These are phyloP conservation scores for Gobius niger DNA, from an alignment of 2,113 vertebrate genomes.

Conservation along the genomic window DNA sequence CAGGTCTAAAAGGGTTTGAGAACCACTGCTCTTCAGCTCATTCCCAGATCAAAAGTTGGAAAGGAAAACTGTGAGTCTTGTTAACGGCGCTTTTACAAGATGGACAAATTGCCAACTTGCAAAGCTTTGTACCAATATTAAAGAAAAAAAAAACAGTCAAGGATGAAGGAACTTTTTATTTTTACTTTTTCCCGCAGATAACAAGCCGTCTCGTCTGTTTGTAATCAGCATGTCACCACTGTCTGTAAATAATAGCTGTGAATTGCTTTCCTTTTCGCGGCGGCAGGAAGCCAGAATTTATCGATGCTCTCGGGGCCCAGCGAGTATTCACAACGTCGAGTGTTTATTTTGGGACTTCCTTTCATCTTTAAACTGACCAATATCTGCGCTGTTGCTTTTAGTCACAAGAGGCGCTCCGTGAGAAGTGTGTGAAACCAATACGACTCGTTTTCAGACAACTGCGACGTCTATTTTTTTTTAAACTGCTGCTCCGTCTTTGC, in stretches of 20 bases:
- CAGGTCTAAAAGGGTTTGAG: too few relatives aligned
- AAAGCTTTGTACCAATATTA: too few relatives aligned
- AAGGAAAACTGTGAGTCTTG: too few relatives aligned
- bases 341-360: slow-evolving; percentile 11
- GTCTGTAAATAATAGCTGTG: slow-evolving; percentile 24
- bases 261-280: slow-evolving; percentile 14
- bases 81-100: too few relatives aligned
- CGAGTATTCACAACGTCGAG: not conserved
- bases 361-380: not conserved
- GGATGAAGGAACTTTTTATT: not conserved
- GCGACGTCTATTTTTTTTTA: not conserved
- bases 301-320: not conserved
- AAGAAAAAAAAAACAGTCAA: not conserved
- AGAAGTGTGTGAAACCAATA: slow-evolving; percentile 15
- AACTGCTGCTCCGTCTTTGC: too few relatives aligned
- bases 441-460: not conserved
- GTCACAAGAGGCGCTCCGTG: not conserved
- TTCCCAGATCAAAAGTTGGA: too few relatives aligned
- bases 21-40: too few relatives aligned
- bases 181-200: not conserved
- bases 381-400: not conserved
- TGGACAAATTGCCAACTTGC: too few relatives aligned
- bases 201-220: slow-evolving; percentile 24
- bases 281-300: slow-evolving; percentile 4
- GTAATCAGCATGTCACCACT: slow-evolving; percentile 6